phyloP scores from a whole-genome alignment of 2,113 vertebrate species.

The Ellobius talpinus region DNA sequence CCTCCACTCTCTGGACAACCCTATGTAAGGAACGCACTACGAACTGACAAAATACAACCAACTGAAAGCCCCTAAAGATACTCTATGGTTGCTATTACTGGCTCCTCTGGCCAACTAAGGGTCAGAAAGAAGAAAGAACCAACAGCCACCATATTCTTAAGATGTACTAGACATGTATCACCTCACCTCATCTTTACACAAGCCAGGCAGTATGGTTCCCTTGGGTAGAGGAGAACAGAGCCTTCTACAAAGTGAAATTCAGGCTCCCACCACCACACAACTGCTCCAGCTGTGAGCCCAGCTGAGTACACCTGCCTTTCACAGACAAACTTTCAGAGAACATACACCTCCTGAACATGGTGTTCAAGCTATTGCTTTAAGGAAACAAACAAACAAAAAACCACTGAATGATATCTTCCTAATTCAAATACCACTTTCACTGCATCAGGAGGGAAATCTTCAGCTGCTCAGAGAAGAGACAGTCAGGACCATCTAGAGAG shows the following conservation, averaged over 20 bases:
- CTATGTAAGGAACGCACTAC: not conserved
- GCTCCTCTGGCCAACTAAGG: not conserved
- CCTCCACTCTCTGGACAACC: not conserved
- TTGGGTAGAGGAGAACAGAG: not conserved
- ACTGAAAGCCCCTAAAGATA: not conserved
- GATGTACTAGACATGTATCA: not conserved
- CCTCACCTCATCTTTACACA: not conserved
- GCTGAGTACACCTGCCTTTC: not conserved
- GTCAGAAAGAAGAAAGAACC: not conserved
- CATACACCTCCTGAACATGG: not conserved
- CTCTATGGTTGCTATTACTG: not conserved
- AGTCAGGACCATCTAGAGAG: not conserved
- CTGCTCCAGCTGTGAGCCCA: no score
- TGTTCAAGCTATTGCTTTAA: not conserved
- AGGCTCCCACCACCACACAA: not conserved
- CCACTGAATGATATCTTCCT: not conserved
- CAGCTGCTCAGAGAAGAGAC: not conserved
- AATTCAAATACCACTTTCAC: slow-evolving; percentile 37
- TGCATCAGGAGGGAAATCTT: not conserved
- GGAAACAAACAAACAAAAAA: not conserved
- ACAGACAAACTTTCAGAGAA: not conserved
- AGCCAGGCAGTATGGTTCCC: not conserved
- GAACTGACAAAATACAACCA: not conserved
- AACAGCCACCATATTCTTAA: not conserved
- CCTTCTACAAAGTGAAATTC: not conserved